These are phyloP conservation scores for Buathra laborator DNA, from an alignment of 2,888 invertebrate genomes.

Conservation along the genomic window DNA sequence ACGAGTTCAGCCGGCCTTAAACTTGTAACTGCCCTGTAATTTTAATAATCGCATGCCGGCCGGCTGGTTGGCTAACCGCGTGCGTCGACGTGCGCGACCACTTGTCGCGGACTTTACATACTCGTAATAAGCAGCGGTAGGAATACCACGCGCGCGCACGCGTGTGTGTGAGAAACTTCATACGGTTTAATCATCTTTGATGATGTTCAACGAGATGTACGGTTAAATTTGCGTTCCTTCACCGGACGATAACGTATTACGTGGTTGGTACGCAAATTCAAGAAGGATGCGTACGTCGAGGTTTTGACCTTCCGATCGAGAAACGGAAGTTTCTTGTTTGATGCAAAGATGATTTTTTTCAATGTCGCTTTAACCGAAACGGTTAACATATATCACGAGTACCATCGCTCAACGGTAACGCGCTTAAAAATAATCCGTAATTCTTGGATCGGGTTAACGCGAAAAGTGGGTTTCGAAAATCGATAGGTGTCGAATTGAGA, in stretches of 20 bases:
- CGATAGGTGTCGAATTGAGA: no score
- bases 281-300: background rate
- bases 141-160: background rate
- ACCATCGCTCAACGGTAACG: no score
- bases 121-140: background rate
- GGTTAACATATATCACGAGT: background rate
- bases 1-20: conserved; percentile 74
- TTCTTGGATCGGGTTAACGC: no score
- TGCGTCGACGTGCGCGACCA: conserved; percentile 55
- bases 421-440: no score
- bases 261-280: background rate
- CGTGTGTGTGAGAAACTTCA: conserved; percentile 11
- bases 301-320: background rate
- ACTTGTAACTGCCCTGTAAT: conserved; percentile 70
- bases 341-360: background rate
- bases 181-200: conserved; percentile 38
- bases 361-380: background rate
- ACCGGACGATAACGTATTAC: conserved; percentile 13
- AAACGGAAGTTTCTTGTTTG: background rate
- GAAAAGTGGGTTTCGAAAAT: no score
- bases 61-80: conserved; percentile 53
- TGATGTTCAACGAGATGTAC: conserved; percentile 32
- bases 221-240: conserved; percentile 32
- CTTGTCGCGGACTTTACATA: conserved; percentile 54
- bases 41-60: conserved; percentile 65